These are phyloP conservation scores for Synanthedon vespiformis DNA, from an alignment of 2,888 invertebrate species.

Conservation along the genomic window DNA sequence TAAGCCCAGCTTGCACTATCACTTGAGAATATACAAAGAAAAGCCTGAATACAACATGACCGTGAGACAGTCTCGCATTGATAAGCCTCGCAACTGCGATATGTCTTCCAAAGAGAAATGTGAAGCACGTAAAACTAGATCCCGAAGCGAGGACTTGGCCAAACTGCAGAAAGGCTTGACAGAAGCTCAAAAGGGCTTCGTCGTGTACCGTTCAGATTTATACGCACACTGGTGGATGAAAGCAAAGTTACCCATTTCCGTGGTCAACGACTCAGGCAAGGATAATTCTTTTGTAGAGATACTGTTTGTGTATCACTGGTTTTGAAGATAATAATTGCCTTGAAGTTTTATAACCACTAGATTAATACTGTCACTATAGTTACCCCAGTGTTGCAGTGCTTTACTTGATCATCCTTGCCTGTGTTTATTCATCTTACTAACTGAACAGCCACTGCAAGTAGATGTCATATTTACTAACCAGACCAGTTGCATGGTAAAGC, in stretches of 20 bases:
- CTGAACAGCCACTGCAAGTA: conserved; percentile 55
- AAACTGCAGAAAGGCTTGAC: conserved; percentile 54
- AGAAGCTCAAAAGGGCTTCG: conserved; percentile 52
- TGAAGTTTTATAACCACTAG: conserved; percentile 66
- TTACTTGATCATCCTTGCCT: conserved; percentile 73
- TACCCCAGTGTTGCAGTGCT: conserved; percentile 69
- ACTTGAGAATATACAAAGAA: conserved; percentile 63
- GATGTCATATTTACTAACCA: conserved; percentile 51
- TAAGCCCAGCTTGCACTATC: conserved; percentile 63
- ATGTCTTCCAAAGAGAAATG: conserved; percentile 24
- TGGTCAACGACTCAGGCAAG: conserved; percentile 73
- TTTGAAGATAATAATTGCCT: conserved; percentile 62
- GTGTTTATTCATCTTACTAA: conserved; percentile 69
- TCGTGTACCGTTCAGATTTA: conserved; percentile 83
- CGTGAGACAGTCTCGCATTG: conserved; percentile 38
- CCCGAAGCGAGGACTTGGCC: conserved; percentile 59
- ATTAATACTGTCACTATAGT: conserved; percentile 61
- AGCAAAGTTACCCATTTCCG: conserved; percentile 79
- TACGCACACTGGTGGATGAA: conserved; percentile 96
- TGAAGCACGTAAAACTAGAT: conserved; percentile 43
- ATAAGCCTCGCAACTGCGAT: conserved; percentile 46
- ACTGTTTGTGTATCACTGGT: conserved; percentile 67
- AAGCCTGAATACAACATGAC: conserved; percentile 25
- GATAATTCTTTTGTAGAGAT: conserved; percentile 70
- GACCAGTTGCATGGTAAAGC: conserved; percentile 51